Evolutionary conservation across 2,888 invertebrate species (phyloP).

Genomic region (Nymphalis polychloros): DNA sequence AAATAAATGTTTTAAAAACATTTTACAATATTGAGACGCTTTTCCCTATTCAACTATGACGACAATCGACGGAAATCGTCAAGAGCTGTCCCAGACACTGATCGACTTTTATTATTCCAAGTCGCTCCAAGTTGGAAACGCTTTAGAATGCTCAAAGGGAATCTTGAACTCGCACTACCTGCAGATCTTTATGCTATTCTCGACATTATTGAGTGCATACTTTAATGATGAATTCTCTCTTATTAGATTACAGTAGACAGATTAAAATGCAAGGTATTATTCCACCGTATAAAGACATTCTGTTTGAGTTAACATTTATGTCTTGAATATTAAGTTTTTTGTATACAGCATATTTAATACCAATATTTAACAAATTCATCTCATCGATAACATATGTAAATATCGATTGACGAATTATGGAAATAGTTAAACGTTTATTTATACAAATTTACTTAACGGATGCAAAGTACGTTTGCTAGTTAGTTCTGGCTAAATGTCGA

Average conservation of each 20-base stretch:
- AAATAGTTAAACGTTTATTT: no score
- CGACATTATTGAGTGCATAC: slow-evolving; percentile 12
- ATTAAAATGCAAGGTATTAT: neutral
- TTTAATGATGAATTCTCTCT: slow-evolving; percentile 2
- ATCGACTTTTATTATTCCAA: slow-evolving; percentile 13
- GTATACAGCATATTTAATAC: no score
- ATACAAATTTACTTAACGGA: no score
- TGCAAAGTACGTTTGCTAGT: no score
- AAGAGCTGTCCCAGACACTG: slow-evolving; percentile 9
- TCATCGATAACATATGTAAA: no score
- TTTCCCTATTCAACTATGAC: neutral
- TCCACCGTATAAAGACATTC: no score
- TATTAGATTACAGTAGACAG: neutral
- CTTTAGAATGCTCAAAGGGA: slow-evolving; percentile 12
- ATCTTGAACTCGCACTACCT: slow-evolving; percentile 9
- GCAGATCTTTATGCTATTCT: slow-evolving; percentile 7
- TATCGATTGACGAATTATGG: no score
- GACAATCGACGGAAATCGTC: slow-evolving; percentile 12
- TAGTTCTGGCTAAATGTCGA: no score
- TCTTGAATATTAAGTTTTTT: no score
- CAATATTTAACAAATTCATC: no score
- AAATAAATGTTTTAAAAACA: slow-evolving; percentile 3
- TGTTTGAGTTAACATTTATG: no score
- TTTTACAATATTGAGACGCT: neutral
- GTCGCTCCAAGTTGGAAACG: slow-evolving; percentile 10